These are phyloP conservation scores for Drosophila neotestacea DNA, from an alignment of 2,888 invertebrate genomes.

Conservation along the genomic window DNA sequence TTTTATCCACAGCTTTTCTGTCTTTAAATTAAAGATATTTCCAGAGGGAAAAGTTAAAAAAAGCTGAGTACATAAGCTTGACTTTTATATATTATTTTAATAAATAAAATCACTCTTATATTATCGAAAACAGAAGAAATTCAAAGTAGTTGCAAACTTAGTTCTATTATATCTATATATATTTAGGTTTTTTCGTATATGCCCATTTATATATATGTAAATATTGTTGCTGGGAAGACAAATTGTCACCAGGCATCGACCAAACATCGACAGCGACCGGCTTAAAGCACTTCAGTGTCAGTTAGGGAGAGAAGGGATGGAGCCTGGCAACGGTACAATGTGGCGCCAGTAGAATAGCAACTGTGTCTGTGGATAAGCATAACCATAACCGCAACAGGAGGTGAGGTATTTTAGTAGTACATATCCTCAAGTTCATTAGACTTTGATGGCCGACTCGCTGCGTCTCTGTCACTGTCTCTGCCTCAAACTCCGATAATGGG, in stretches of 20 bases:
- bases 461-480: slow-evolving; percentile 15
- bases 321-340: slow-evolving; percentile 61
- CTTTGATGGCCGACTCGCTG: slow-evolving; percentile 55
- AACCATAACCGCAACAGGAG: slow-evolving; percentile 61
- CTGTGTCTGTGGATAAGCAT: slow-evolving; percentile 36
- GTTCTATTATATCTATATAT: too few relatives aligned
- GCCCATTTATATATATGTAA: too few relatives aligned
- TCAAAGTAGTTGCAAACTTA: too few relatives aligned
- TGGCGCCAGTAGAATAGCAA: slow-evolving; percentile 42
- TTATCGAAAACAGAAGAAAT: too few relatives aligned
- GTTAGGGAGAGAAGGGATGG: neutral
- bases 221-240: slow-evolving; percentile 38
- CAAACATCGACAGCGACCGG: slow-evolving; percentile 51
- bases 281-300: neutral
- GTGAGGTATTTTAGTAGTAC: slow-evolving; percentile 14
- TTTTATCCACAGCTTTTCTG: too few relatives aligned
- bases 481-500: slow-evolving; percentile 19
- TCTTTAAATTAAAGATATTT: too few relatives aligned
- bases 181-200: too few relatives aligned
- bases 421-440: slow-evolving; percentile 69
- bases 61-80: too few relatives aligned
- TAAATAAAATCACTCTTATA: too few relatives aligned
- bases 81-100: too few relatives aligned
- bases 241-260: slow-evolving; percentile 75
- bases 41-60: too few relatives aligned